Conservation (phyloP, 2,888 invertebrate species). For the Tipula confusa region DNA sequence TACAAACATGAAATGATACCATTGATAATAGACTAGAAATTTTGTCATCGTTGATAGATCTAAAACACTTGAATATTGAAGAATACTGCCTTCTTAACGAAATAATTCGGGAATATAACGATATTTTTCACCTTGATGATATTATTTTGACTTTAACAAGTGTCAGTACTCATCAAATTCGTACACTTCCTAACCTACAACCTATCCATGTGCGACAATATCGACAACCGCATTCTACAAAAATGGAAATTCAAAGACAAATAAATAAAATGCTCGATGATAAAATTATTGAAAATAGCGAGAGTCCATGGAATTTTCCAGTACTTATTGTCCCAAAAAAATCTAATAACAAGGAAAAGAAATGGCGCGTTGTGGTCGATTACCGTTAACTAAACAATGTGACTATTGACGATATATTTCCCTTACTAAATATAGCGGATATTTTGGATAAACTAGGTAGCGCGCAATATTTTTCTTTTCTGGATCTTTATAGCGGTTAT, state of each 20-base stretch:
- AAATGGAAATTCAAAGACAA: not conserved
- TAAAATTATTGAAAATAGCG: not conserved
- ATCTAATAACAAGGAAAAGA: not conserved
- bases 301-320: not conserved
- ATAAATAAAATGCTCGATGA: not conserved
- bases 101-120: slow-evolving; percentile 32
- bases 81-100: not conserved
- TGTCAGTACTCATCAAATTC: slow-evolving; percentile 30
- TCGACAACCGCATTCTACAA: not conserved
- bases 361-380: not conserved
- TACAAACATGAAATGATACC: not conserved
- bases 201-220: slow-evolving; percentile 28
- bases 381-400: not conserved
- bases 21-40: not conserved
- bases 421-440: not conserved
- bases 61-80: not conserved
- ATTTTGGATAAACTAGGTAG: not conserved
- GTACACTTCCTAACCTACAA: not conserved
- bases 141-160: slow-evolving; percentile 40
- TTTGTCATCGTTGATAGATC: not conserved
- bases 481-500: not conserved
- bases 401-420: not conserved
- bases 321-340: not conserved
- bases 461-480: not conserved
- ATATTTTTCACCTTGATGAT: slow-evolving; percentile 41